phyloP scores from a whole-genome alignment of 2,113 vertebrate genomes.

The Amblyopsis rosae region DNA sequence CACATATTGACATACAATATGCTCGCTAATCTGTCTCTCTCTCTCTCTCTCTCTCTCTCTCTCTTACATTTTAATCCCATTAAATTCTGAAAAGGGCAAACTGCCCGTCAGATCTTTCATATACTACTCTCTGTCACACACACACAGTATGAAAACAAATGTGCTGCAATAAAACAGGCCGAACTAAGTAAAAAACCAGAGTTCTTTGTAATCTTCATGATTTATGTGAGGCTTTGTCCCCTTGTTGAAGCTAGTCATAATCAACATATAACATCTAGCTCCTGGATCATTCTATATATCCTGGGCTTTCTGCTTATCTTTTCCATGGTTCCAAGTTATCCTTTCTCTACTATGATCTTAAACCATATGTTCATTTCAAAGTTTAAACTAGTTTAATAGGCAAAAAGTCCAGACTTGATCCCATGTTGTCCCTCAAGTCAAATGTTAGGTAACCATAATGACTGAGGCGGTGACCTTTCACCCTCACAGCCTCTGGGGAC shows the following conservation, averaged over 20 bases:
- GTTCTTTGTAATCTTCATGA: no score
- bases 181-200: not conserved
- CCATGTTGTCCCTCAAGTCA: constrained; percentile 53
- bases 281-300: no score
- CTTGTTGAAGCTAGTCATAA: no score
- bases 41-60: not conserved
- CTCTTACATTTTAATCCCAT: not conserved
- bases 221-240: no score
- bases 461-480: constrained; percentile 62
- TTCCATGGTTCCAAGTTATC: no score
- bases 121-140: not conserved
- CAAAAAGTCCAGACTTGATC: not conserved
- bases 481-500: constrained; percentile 45
- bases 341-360: not conserved
- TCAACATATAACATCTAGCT: no score
- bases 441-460: constrained; percentile 72
- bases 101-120: no score
- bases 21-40: constrained; percentile 26
- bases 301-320: no score
- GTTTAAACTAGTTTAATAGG: not conserved
- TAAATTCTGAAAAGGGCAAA: no score
- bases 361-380: not conserved
- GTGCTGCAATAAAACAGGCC: constrained; percentile 4
- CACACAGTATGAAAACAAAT: constrained; percentile 23
- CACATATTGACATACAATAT: constrained; percentile 34